Evolutionary conservation across 2,888 invertebrate species (phyloP), one percentile per base, ranked within the genome.

Genomic region (Amphipyra tragopoginis): DNA sequence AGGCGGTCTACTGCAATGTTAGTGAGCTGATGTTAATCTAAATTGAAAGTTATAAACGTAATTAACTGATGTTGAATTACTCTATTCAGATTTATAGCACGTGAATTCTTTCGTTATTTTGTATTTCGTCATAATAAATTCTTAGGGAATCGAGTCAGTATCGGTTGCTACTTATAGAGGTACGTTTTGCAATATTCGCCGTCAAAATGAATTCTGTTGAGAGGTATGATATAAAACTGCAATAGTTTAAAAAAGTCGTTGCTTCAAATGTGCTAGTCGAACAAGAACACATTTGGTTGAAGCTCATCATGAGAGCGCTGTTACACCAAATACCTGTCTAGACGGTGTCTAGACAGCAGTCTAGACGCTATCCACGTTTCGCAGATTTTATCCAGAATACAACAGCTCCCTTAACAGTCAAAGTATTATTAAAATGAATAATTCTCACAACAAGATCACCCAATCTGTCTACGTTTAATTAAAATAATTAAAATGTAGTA

Each of bases 281-380:
- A 77, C 77, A 83, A 83, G 80, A 84, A 81, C 82, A 82, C 80
- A 88, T 90, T 91, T 86, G 84, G 87, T 87, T 77, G 81, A 80
- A 86, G 82, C 89, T 89, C 88, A 89, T 92, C 86, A 87, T 81
- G 83, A 88, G 87, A 89, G 82, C 86, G 86, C 81, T 86, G 87
- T 88, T 88, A 86, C 81, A 89, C 89, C 87, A 86, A 92, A 93
- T 93, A 94, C 92, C 92, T 91, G 94, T 94, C 94, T 94, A 94
- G 94, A 94, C 94, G 61, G 21, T 52, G 94, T 94, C 94, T 93
- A 93, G 94, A 93, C 93, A 77, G 55, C 75, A 81, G 93, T 93
- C 94, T 93, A 94, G 93, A 93, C 94, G 83, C 83, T 85, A 90
- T 90, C 87, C 87, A 88, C 85, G 79, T 89, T 92, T 91, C 85